These are phyloP conservation scores for Sebastes reedi DNA, from an alignment of 2,797 vertebrate genomes.

Conservation along the genomic window DNA sequence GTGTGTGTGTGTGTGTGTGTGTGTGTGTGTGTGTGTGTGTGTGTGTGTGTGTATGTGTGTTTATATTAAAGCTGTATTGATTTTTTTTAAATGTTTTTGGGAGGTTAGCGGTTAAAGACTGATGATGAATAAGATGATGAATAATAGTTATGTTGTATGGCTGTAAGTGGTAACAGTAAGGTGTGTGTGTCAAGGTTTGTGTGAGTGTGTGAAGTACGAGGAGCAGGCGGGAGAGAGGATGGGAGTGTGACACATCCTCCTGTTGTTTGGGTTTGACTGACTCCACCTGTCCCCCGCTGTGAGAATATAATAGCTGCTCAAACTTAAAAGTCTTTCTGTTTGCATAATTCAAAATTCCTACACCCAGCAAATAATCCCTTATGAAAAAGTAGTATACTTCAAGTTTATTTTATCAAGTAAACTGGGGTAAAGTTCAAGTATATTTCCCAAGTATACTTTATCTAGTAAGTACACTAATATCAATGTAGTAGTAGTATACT, in stretches of 20 bases:
- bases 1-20: background rate
- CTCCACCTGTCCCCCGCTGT: slow-evolving; percentile 52
- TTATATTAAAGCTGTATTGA: background rate
- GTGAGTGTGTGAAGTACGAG: slow-evolving; percentile 6
- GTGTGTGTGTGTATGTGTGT: background rate
- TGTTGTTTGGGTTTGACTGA: slow-evolving; percentile 57
- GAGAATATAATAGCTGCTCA: slow-evolving; percentile 55
- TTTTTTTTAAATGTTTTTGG: background rate
- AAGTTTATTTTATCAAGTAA: too few species aligned
- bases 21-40: background rate
- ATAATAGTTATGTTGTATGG: background rate
- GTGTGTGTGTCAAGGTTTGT: background rate
- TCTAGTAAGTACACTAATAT: too few species aligned
- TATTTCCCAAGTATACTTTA: too few species aligned
- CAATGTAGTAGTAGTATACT: too few species aligned
- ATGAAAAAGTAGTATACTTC: too few species aligned
- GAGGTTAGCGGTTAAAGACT: background rate
- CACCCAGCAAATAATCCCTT: background rate
- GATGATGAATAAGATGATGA: background rate
- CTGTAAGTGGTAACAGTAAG: background rate
- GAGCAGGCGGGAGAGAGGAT: slow-evolving; percentile 46
- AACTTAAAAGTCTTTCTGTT: slow-evolving; percentile 21
- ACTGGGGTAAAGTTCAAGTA: too few species aligned
- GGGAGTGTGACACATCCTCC: slow-evolving; percentile 61
- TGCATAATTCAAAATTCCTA: background rate